These are phyloP conservation scores for Vespertilio murinus DNA, from an alignment of 2,797 vertebrate genomes.

Conservation along the genomic window DNA sequence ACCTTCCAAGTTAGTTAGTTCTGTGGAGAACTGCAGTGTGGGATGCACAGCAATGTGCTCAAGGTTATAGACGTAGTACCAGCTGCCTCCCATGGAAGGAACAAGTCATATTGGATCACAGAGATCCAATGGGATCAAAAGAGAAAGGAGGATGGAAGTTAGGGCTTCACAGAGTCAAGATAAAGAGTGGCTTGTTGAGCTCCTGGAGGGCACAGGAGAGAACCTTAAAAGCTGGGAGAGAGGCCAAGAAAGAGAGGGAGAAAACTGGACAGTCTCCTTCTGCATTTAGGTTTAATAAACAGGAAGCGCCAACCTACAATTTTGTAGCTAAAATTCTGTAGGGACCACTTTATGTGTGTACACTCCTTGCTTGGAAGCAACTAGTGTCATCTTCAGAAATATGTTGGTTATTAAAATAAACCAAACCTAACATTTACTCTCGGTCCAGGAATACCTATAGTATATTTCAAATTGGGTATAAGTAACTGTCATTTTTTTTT, in stretches of 20 bases:
- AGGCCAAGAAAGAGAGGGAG: neutral
- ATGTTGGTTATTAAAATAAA: conserved; percentile 17
- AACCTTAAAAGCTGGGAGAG: neutral
- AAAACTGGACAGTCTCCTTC: neutral
- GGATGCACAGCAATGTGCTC: neutral
- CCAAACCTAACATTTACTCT: neutral
- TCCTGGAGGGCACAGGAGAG: neutral
- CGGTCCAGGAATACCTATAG: conserved; percentile 4
- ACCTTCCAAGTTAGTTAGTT: neutral
- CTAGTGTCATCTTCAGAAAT: neutral
- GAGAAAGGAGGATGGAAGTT: neutral
- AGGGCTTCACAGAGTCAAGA: neutral
- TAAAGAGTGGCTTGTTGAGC: neutral
- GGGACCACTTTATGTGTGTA: neutral
- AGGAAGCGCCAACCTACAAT: neutral
- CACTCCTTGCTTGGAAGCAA: neutral
- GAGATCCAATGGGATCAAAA: neutral
- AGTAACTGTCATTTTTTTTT: conserved; percentile 44
- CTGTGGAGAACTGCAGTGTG: neutral
- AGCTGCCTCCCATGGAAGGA: neutral
- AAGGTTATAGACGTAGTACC: neutral
- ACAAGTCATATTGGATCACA: neutral
- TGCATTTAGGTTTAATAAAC: neutral
- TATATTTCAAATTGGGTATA: neutral
- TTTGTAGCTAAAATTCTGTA: neutral